Evolutionary conservation across 2,797 vertebrate species (phyloP).

Genomic region (Tarsius wallacei): DNA sequence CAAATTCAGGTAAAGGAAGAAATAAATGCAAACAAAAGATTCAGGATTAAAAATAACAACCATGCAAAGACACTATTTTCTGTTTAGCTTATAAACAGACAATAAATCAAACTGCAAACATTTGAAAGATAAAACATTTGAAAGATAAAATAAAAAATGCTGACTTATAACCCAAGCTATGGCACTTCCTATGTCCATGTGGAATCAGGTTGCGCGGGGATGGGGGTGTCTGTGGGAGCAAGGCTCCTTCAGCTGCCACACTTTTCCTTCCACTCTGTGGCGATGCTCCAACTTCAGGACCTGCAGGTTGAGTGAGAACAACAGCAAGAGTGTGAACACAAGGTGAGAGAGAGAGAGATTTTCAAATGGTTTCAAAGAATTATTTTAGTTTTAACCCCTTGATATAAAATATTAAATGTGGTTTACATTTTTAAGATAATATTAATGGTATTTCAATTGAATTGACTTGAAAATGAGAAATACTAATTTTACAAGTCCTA

Average conservation of each 20-base stretch:
- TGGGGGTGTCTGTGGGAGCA: conserved; percentile 95
- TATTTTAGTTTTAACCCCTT: conserved; percentile 25
- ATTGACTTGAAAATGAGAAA: conserved; percentile 42
- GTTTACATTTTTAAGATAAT: conserved; percentile 56
- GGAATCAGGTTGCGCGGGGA: conserved; percentile 97
- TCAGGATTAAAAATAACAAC: background rate
- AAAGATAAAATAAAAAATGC: conserved; percentile 83
- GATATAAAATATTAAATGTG: background rate
- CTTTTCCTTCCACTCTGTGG: conserved; percentile 95
- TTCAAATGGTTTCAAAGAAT: background rate
- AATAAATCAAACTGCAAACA: conserved; percentile 36
- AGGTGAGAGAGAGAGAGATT: background rate
- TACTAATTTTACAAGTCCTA: conserved; percentile 29
- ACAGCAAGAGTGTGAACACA: background rate
- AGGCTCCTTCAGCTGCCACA: conserved; percentile 92
- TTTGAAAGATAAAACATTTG: background rate
- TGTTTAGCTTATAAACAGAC: background rate
- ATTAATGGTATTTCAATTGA: conserved; percentile 31
- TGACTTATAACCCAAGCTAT: conserved; percentile 99
- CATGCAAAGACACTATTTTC: conserved; percentile 12
- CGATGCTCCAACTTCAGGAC: conserved; percentile 95
- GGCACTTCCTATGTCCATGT: conserved; percentile 98
- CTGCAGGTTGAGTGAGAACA: conserved; percentile 86
- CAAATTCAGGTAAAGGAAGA: conserved; percentile 53
- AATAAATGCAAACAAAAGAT: conserved; percentile 35